Conservation (phyloP, 2,797 vertebrate species). For the Acropternis orthonyx region DNA sequence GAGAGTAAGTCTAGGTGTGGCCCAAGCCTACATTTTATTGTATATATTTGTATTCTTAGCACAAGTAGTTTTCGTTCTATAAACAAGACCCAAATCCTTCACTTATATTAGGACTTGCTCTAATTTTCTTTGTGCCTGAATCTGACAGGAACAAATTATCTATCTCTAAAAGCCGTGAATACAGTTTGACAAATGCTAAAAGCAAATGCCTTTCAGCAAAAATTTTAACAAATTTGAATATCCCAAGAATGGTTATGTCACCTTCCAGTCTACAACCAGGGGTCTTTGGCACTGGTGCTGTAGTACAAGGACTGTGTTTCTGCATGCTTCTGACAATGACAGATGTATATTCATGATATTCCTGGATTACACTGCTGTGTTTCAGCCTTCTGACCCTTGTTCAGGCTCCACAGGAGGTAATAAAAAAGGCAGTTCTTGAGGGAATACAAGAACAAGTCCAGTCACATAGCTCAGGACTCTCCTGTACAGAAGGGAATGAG, state of each 20-base stretch:
- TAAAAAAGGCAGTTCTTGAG: not conserved
- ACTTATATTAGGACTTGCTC: not conserved
- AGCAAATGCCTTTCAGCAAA: not conserved
- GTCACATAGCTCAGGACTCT: not conserved
- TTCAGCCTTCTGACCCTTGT: not conserved
- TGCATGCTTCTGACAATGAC: accelerated
- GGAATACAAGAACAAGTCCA: not conserved
- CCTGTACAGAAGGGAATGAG: not conserved
- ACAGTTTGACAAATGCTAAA: not conserved
- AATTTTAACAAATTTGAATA: not conserved
- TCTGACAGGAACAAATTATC: not conserved
- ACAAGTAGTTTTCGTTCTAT: not conserved
- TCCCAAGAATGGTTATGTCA: not conserved
- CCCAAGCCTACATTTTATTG: not conserved
- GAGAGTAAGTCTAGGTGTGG: not conserved
- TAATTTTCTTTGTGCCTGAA: not conserved
- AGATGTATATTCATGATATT: not conserved
- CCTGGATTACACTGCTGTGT: not conserved
- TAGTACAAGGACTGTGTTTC: not conserved
- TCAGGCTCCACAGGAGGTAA: not conserved
- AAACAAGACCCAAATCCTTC: not conserved
- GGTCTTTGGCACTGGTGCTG: not conserved
- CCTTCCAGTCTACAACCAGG: not conserved
- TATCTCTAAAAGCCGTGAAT: not conserved
- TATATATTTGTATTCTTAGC: not conserved